A percentile compares a stretch with the other conserved stretches of the same genome.
Conservation (phyloP, 2,113 vertebrate species). For the Cettia cetti region DNA sequence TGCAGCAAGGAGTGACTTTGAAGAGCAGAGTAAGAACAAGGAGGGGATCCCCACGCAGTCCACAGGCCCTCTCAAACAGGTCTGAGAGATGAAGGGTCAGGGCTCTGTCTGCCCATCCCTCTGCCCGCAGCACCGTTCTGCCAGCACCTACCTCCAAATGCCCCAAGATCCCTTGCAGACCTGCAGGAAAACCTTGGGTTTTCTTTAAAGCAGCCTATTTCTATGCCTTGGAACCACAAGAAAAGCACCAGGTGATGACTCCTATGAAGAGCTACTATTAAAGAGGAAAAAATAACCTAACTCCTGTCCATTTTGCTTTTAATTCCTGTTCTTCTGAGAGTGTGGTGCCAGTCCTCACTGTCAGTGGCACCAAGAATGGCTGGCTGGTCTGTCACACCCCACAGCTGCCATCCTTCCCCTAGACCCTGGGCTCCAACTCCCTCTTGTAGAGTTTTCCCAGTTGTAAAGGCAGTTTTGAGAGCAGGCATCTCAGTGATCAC, state of each 20-base stretch:
- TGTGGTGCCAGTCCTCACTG: neutral
- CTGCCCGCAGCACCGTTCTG: fast-evolving
- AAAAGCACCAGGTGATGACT: neutral
- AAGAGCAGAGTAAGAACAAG: neutral
- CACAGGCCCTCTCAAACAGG: neutral
- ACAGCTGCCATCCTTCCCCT: neutral
- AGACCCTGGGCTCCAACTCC: neutral
- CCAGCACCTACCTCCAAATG: neutral
- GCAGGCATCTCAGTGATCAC: neutral
- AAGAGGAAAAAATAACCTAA: neutral
- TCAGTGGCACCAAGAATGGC: neutral
- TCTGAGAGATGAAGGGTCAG: fast-evolving
- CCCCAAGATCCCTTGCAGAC: neutral
- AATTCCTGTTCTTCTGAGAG: neutral
- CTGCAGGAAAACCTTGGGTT: neutral
- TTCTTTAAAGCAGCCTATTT: neutral
- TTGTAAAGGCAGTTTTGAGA: neutral
- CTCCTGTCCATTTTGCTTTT: neutral
- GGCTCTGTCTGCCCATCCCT: neutral
- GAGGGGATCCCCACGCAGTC: neutral
- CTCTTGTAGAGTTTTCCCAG: neutral
- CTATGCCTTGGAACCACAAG: neutral
- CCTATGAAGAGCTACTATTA: neutral
- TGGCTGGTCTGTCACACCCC: neutral
- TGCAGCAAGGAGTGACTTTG: neutral